phyloP scores from a whole-genome alignment of 1,140 invertebrate genomes.

The Thaumatotibia leucotreta region DNA sequence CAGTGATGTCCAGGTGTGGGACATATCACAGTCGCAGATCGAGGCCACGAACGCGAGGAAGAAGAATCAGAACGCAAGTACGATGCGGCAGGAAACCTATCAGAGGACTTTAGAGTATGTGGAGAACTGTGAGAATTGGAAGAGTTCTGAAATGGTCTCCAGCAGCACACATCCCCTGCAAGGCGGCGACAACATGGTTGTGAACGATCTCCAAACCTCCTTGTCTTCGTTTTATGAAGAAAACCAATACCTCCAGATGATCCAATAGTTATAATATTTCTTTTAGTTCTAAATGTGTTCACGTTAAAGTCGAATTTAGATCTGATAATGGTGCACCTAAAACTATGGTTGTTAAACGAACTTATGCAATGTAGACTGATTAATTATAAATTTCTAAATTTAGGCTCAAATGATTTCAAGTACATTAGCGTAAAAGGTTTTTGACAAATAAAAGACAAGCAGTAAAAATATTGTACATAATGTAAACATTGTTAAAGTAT shows the following conservation, averaged over 20 bases:
- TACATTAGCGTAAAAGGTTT: constrained; percentile 26
- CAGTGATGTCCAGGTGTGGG: constrained; percentile 74
- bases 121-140: constrained; percentile 92
- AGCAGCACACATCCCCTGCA: constrained; percentile 84
- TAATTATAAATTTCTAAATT: constrained; percentile 47
- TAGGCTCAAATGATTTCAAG: constrained; percentile 20
- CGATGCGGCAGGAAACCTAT: constrained; percentile 90
- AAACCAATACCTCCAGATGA: constrained; percentile 93
- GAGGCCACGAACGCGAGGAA: constrained; percentile 65
- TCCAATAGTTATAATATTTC: constrained; percentile 76
- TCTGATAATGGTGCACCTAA: constrained; percentile 20
- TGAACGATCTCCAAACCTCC: constrained; percentile 96
- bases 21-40: constrained; percentile 74
- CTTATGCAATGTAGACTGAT: constrained; percentile 61
- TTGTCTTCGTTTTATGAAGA: constrained; percentile 93
- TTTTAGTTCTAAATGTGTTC: constrained; percentile 7
- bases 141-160: constrained; percentile 81
- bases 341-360: constrained; percentile 35
- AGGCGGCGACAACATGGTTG: constrained; percentile 90
- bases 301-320: constrained; percentile 11
- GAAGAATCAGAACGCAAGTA: constrained; percentile 55
- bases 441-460: constrained; percentile 36
- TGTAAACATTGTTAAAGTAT: constrained; percentile 18
- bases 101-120: constrained; percentile 93
- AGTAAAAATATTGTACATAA: constrained; percentile 39